These are phyloP conservation scores for Arbacia lixula DNA, from an alignment of 53 echinoderm and acorn worm genomes.

Conservation along the genomic window DNA sequence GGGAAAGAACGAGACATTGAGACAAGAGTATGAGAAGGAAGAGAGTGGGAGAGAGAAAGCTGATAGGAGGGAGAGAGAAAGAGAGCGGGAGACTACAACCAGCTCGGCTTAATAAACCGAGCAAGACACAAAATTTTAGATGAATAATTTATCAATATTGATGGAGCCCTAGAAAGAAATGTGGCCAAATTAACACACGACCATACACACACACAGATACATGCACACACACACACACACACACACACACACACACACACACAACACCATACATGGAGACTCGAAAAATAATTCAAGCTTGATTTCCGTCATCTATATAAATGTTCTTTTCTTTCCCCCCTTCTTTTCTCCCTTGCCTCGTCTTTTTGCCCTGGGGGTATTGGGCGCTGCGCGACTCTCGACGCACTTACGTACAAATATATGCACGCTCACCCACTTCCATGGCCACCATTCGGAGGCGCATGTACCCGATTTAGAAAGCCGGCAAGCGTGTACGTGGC, in stretches of 20 bases:
- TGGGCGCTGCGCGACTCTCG: slow-evolving; percentile 1
- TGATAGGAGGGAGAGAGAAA: not conserved
- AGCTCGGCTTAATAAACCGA: slow-evolving; percentile 9
- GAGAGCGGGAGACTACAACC: no score
- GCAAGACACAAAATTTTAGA: slow-evolving; percentile 36
- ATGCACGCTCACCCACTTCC: no score
- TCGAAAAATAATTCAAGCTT: slow-evolving; percentile 47
- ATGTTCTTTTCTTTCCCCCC: slow-evolving; percentile 10
- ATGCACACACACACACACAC: not conserved
- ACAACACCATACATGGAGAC: slow-evolving; percentile 13
- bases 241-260: not conserved
- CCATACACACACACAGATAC: not conserved
- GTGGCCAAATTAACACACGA: not conserved
- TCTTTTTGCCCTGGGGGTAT: not conserved
- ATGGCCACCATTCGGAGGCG: no score
- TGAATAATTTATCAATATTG: slow-evolving; percentile 55
- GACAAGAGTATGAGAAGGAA: no score
- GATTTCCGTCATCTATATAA: not conserved
- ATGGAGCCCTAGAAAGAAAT: slow-evolving; percentile 27
- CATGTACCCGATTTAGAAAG: no score
- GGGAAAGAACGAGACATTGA: no score
- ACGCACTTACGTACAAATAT: slow-evolving; percentile 30
- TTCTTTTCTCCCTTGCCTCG: not conserved
- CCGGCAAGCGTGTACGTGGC: no score
- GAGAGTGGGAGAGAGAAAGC: not conserved